A percentile compares a stretch with the other conserved stretches of the same genome.
Conservation (phyloP, 2,113 vertebrate species). For the Syngnathus scovelli region DNA sequence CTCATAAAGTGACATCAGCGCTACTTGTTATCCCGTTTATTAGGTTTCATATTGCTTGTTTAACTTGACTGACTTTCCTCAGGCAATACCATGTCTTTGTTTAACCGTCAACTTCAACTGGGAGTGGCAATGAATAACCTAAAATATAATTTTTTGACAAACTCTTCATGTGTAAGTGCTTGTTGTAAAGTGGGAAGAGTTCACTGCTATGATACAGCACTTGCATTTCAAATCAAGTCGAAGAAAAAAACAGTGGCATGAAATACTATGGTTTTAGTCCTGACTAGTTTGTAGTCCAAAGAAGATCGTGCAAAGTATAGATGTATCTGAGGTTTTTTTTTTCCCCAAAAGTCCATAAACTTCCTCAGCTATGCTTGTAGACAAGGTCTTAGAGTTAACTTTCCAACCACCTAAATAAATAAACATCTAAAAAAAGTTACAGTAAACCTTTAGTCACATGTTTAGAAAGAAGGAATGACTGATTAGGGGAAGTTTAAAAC, state of each 20-base stretch:
- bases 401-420: background rate
- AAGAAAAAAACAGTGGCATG: background rate
- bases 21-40: no score
- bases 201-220: background rate
- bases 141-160: no score
- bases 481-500: conserved; percentile 25
- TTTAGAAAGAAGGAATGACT: conserved; percentile 13
- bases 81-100: no score
- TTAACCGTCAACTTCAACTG: no score
- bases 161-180: no score
- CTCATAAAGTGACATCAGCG: no score
- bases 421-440: conserved; percentile 1
- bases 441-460: conserved; percentile 4
- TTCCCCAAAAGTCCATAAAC: background rate
- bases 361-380: background rate
- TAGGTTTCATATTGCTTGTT: no score
- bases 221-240: background rate
- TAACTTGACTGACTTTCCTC: no score
- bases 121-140: no score
- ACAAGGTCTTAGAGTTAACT: background rate
- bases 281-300: no score
- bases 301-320: background rate
- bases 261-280: background rate
- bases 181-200: background rate
- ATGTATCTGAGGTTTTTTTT: background rate